Evolutionary conservation across 1,140 invertebrate genomes (phyloP).

Genomic region (Oreohelix idahoensis): DNA sequence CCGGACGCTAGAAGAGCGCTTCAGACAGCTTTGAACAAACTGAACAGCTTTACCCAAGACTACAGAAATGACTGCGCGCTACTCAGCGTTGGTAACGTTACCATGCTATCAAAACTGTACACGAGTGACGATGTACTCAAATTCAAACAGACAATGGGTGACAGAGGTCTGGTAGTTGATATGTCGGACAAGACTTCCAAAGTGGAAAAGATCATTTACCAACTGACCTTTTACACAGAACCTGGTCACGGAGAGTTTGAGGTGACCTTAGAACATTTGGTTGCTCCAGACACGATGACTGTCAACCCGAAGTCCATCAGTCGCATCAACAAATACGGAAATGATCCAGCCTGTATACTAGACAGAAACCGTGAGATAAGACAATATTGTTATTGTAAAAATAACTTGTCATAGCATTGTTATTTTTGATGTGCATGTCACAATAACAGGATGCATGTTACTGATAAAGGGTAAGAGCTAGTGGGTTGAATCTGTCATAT

Average conservation of each 20-base stretch:
- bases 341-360: conserved; percentile 84
- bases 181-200: conserved; percentile 75
- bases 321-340: conserved; percentile 88
- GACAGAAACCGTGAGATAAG: conserved; percentile 56
- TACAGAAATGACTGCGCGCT: conserved; percentile 32
- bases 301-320: conserved; percentile 86
- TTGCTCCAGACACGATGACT: conserved; percentile 77
- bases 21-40: conserved; percentile 26
- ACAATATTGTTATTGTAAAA: conserved; percentile 63
- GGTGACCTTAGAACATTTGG: conserved; percentile 81
- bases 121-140: conserved; percentile 77
- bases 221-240: conserved; percentile 79
- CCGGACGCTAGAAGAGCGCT: conserved; percentile 36
- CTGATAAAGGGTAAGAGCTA: no score
- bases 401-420: not conserved
- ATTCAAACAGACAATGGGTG: conserved; percentile 83
- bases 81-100: conserved; percentile 34
- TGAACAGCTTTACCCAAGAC: conserved; percentile 40
- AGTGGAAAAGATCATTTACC: conserved; percentile 50
- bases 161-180: conserved; percentile 83
- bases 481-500: no score
- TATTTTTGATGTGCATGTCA: not conserved
- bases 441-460: not conserved
- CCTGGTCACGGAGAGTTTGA: conserved; percentile 85
- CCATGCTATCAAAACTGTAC: conserved; percentile 31